These are phyloP conservation scores for Glandiceps talaboti DNA, from an alignment of 53 echinoderm and acorn worm species.

Conservation along the genomic window DNA sequence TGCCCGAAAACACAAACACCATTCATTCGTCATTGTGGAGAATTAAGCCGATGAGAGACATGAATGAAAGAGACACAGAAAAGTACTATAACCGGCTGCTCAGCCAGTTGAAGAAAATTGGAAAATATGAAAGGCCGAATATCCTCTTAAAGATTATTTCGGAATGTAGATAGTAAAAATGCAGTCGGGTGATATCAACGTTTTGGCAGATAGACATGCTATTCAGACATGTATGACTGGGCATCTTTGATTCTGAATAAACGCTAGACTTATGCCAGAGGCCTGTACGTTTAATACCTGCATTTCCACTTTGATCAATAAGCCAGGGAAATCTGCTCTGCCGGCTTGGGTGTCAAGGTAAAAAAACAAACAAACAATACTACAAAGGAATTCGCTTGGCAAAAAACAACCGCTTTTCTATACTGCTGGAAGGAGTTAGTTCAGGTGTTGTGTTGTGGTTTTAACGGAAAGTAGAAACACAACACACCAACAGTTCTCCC, in stretches of 20 bases:
- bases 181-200: neutral
- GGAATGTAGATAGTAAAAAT: neutral
- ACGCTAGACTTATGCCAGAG: neutral
- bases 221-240: neutral
- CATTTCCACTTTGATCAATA: neutral
- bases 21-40: neutral
- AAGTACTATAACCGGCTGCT: neutral
- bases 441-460: too few relatives aligned
- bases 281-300: too few relatives aligned
- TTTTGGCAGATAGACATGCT: neutral
- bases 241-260: neutral
- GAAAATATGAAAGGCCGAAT: neutral
- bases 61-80: neutral
- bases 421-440: neutral
- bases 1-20: neutral
- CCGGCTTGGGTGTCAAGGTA: neutral
- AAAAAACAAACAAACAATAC: neutral
- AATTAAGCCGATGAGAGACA: neutral
- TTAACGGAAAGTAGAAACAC: too few relatives aligned
- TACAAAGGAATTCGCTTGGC: neutral
- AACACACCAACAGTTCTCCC: too few relatives aligned
- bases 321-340: neutral
- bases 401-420: neutral
- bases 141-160: neutral
- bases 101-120: neutral